These are phyloP conservation scores for Craniophora ligustri DNA, from an alignment of 2,888 invertebrate species.

Conservation along the genomic window DNA sequence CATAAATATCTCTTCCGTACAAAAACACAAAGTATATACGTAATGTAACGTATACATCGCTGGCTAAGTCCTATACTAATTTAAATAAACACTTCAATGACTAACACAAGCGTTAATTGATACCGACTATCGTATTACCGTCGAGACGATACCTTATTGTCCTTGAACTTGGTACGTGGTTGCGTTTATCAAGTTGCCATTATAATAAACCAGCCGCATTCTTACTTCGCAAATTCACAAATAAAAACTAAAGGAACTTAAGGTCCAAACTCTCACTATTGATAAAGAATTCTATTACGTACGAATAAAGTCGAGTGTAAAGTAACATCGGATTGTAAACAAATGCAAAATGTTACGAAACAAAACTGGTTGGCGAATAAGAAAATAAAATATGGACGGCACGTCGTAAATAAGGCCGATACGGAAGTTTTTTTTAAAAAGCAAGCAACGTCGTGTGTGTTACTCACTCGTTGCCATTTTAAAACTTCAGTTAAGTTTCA, in stretches of 20 bases:
- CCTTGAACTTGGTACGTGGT: constrained; percentile 66
- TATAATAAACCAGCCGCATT: constrained; percentile 50
- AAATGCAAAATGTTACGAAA: constrained; percentile 28
- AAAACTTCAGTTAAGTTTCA: too few relatives aligned
- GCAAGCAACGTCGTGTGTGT: too few relatives aligned
- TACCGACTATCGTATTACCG: constrained; percentile 1
- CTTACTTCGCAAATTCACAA: constrained; percentile 13
- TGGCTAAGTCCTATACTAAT: constrained; percentile 1
- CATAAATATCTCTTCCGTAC: not conserved
- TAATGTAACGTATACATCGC: constrained; percentile 5
- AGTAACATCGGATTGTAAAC: not conserved
- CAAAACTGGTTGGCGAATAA: constrained; percentile 49
- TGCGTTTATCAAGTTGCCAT: constrained; percentile 55
- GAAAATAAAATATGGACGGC: constrained; percentile 23
- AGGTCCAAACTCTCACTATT: not conserved
- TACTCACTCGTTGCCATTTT: too few relatives aligned
- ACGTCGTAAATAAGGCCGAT: constrained; percentile 16
- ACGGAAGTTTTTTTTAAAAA: too few relatives aligned
- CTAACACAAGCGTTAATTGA: constrained; percentile 26
- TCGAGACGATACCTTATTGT: constrained; percentile 23
- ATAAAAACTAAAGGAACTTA: constrained; percentile 11
- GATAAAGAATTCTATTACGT: not conserved
- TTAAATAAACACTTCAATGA: not conserved
- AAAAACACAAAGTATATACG: not conserved
- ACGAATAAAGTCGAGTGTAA: constrained; percentile 4